Conservation (phyloP, 2,113 vertebrate species). For the Gobius niger region DNA sequence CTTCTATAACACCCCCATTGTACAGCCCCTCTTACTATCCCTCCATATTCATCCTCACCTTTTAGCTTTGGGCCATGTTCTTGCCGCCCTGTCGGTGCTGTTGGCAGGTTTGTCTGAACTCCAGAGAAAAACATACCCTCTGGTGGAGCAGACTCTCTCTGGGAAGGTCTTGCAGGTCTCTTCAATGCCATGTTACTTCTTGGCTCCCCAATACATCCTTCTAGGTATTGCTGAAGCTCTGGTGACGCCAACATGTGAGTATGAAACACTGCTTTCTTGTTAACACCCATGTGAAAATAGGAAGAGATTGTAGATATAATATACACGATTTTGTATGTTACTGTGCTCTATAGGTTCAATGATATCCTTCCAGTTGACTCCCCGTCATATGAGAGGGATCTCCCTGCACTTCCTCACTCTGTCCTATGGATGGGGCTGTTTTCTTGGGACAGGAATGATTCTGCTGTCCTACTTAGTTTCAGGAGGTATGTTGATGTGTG, state of each 20-base stretch:
- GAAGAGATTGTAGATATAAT: too few relatives aligned
- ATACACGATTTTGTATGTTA: not conserved
- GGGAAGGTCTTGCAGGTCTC: slow-evolving; percentile 83
- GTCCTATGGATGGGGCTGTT: slow-evolving; percentile 87
- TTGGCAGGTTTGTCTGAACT: slow-evolving; percentile 86
- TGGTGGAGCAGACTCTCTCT: slow-evolving; percentile 81
- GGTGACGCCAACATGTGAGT: slow-evolving; percentile 88
- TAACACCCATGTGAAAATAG: not conserved
- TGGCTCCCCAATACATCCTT: slow-evolving; percentile 87
- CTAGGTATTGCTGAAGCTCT: slow-evolving; percentile 90
- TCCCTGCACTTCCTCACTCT: slow-evolving; percentile 85
- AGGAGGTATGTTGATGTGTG: slow-evolving; percentile 78
- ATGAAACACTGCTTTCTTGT: not conserved
- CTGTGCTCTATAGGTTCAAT: slow-evolving; percentile 75
- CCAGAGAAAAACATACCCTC: slow-evolving; percentile 80
- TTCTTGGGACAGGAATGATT: slow-evolving; percentile 84
- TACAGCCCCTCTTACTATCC: slow-evolving; percentile 53
- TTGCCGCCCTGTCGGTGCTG: slow-evolving; percentile 79
- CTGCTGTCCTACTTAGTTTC: slow-evolving; percentile 79
- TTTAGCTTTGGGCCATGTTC: slow-evolving; percentile 83
- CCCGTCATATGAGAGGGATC: slow-evolving; percentile 81
- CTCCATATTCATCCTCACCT: slow-evolving; percentile 47
- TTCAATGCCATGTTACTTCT: slow-evolving; percentile 86
- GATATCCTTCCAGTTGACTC: slow-evolving; percentile 82
- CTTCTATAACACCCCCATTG: slow-evolving; percentile 18